Evolutionary conservation across 2,113 vertebrate species (phyloP).

Genomic region (Rhipidura dahli): DNA sequence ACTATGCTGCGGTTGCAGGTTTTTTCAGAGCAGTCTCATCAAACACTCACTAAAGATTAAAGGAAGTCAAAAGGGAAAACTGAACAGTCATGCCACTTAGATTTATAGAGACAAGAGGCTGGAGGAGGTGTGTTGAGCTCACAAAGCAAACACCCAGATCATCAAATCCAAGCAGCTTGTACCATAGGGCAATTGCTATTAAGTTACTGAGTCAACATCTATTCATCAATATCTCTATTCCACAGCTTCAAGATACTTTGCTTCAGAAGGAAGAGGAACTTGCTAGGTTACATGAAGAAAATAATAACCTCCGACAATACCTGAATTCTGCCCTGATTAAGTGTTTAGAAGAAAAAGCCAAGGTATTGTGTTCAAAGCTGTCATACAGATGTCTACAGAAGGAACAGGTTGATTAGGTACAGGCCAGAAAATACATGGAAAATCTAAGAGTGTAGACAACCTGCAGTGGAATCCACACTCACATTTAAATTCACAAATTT

Average conservation of each 20-base stretch:
- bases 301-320: conserved; percentile 88
- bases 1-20: conserved; percentile 4
- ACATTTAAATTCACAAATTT: not conserved
- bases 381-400: not conserved
- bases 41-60: conserved; percentile 43
- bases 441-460: not conserved
- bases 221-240: conserved; percentile 58
- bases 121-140: conserved; percentile 7
- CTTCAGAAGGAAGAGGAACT: conserved; percentile 94
- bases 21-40: conserved; percentile 47
- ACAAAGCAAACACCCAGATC: conserved; percentile 62
- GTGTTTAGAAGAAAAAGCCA: conserved; percentile 84
- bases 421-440: not conserved
- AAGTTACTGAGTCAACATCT: conserved; percentile 72
- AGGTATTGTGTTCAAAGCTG: conserved; percentile 69
- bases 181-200: conserved; percentile 36
- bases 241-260: conserved; percentile 91
- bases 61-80: conserved; percentile 50
- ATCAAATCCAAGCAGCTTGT: conserved; percentile 41
- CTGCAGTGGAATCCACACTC: not conserved
- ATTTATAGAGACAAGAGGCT: conserved; percentile 24
- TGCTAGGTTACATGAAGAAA: conserved; percentile 89
- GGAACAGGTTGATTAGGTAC: not conserved
- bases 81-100: conserved; percentile 53
- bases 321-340: conserved; percentile 87